Evolutionary conservation across 2,113 vertebrate genomes (phyloP), one percentile per base, ranked within the genome.

Genomic region (Glareola pratincola): DNA sequence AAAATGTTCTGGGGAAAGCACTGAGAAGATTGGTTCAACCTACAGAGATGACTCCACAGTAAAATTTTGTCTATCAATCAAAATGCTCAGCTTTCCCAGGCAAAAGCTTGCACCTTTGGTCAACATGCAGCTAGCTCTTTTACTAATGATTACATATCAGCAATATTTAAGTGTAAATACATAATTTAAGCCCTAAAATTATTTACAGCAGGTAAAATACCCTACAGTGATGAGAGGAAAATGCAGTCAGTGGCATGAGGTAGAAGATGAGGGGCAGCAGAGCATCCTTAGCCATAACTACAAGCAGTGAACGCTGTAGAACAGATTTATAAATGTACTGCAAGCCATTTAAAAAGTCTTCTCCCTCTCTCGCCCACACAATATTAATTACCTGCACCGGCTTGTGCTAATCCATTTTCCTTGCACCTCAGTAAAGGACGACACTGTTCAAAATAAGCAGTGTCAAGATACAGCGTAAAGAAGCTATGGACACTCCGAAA

Each of bases 381-480:
- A 41, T 85, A 97, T 96, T 97, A 98, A 98, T 98, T 96, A 90
- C 71, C 59, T 93, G 62, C 5, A 48, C 68, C 5, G 2, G 16
- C 86, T 91, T 96, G 48, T 86, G 60, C 85, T 94, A 81, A 88
- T 97, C 93, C 79, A 67, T 95, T 86, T 96, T 95, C 92, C 71
- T 95, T 94, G 56, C 78, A 41, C 80, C 74, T 97, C 87, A 90
- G 56, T 74, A 92, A 94, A 96, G 94, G 90, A 90, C 88, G 81
- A 84, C 5, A 21, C 34, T 76, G 43, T 37, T 97, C 12, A 69
- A 93, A 96, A 81, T 50, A 92, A 96, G 93, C 15, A 92, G 66
- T 8, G 27, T 29, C 80, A 84, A 84, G 67, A 79, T n/a, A 66
- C 21, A 78, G 39, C 8, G 45, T 78, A 66, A 96, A 96, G 91